Base-by-base conservation (phyloP, 2,113 vertebrate species). In the Bubo blakistoni region DNA sequence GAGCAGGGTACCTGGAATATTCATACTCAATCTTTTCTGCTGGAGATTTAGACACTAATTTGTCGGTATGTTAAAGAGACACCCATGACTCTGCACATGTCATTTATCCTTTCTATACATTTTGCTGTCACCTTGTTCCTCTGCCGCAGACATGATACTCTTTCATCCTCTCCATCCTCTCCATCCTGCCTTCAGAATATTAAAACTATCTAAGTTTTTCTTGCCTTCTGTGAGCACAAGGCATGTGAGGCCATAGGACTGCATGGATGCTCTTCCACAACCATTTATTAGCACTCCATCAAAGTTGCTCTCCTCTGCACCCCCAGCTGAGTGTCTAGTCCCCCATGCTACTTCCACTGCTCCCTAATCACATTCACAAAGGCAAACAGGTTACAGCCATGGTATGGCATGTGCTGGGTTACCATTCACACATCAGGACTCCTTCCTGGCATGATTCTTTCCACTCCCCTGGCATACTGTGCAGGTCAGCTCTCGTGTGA, bases 241-340 rank as follows among this genome's bases (percentile, higher is more conserved):
- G 11, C 38, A 44, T 2, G 1, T 16, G 63, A 86, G 36, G 24
- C 38, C 27, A 19, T 22, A 69, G 61, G 61, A 76, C 0, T 0
- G 7, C 46, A 57, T 1, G 3, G 38, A 57, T 38, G 38, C 11
- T 51, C 38, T 93, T 84, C 52, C 40, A 69, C 47, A 52, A 30
- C 34, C 12, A 7, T 11, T 30, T 36, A n/a, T 49, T 69, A 57
- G 11, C 5, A 2, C 44, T 77, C n/a, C 49, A 42, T 27, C 16
- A 8, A 47, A 82, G 34, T 14, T 72, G 21, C 36, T 93, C 40
- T 70, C 16, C 26, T 69, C 78, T 81, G 62, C 26, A n/a, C 2
- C 1, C 32, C 20, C 20, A 34, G 29, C 20, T 36, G 58, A 9
- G 20, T 27, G 29, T 67, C 66, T 82, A 24, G 1, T 8, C 16